Evolutionary conservation across 2,888 invertebrate genomes (phyloP), one percentile per base, ranked within the genome.

Genomic region (Tetragnatha montana): DNA sequence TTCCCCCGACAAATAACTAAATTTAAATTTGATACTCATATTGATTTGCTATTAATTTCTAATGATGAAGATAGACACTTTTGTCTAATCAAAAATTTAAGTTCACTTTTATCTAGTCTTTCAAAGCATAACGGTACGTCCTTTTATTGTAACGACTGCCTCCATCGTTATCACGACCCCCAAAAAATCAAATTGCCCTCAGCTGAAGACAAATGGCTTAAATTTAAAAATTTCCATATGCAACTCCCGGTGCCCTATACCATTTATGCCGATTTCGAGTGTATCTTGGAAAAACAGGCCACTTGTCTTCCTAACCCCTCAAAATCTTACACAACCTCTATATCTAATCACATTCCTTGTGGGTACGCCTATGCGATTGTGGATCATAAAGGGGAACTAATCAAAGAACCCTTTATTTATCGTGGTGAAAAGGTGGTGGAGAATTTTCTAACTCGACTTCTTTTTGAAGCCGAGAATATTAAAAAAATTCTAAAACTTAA

Each of bases 231-330:
- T 6, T 60, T 47, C 47, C 35, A 6, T 47, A 47, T 35, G 47
- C 12, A 35, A 47, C 17, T 47, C 3, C 49, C 47, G 14, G 47
- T n/a, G 6, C 47, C 75, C 3, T 35, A 47, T 35, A 17, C 2
- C 0, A 6, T 35, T 35, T 75, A 47, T n/a, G n/a, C 84, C 1
- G 84, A 84, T 68, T 88, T 88, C 69, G 80, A 88, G 80, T 88
- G 51, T 10, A 8, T 80, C 7, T 17, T 84, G 17, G 21, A 35
- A 8, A 74, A 50, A 81, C 14, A 68, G 8, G 14, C 73, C 17
- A 49, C 68, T 6, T 87, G 75, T 75, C 49, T 51, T 14, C 73
- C 68, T 7, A 47, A 73, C 3, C 47, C 47, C 6, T 14, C 71
- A 6, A n/a, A n/a, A n/a, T n/a, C n/a, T n/a, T n/a, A n/a, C n/a